Evolutionary conservation across 2,888 invertebrate genomes (phyloP).

Genomic region (Tetanocera ferruginea): DNA sequence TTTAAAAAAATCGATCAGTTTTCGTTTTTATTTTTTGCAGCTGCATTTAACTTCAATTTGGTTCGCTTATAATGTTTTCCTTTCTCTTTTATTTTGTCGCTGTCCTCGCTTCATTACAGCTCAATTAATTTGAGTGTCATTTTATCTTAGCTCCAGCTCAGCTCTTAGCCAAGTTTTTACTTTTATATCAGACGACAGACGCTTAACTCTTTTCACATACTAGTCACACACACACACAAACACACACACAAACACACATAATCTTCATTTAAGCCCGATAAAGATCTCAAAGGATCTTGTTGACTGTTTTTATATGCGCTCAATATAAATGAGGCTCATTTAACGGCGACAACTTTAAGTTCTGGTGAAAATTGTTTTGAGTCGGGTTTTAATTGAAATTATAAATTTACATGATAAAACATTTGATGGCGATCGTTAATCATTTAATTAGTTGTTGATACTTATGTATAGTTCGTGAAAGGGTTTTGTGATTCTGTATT

Average conservation of each 20-base stretch:
- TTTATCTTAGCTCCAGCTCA: constrained; percentile 11
- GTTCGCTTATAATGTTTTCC: constrained; percentile 10
- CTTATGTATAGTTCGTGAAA: no score
- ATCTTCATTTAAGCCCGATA: constrained; percentile 59
- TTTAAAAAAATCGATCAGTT: constrained; percentile 3
- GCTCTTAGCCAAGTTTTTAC: constrained; percentile 27
- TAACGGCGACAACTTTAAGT: constrained; percentile 66
- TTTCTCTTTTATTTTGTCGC: constrained; percentile 32
- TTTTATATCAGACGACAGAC: constrained; percentile 21
- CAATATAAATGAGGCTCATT: constrained; percentile 63
- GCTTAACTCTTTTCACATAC: constrained; percentile 27
- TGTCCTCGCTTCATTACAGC: constrained; percentile 43
- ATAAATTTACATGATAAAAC: constrained; percentile 65
- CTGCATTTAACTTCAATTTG: background rate
- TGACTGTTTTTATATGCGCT: constrained; percentile 57
- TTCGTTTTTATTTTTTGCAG: background rate
- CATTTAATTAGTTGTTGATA: constrained; percentile 62
- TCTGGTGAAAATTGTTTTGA: constrained; percentile 67
- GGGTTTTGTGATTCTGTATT: no score
- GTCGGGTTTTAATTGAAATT: constrained; percentile 64
- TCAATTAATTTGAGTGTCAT: constrained; percentile 49
- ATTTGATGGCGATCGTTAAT: constrained; percentile 62
- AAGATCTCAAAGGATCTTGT: constrained; percentile 68
- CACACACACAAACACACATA: constrained; percentile 43
- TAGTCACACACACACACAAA: constrained; percentile 7